These are phyloP conservation scores for Pammene fasciana DNA, from an alignment of 2,888 invertebrate species.

Conservation along the genomic window DNA sequence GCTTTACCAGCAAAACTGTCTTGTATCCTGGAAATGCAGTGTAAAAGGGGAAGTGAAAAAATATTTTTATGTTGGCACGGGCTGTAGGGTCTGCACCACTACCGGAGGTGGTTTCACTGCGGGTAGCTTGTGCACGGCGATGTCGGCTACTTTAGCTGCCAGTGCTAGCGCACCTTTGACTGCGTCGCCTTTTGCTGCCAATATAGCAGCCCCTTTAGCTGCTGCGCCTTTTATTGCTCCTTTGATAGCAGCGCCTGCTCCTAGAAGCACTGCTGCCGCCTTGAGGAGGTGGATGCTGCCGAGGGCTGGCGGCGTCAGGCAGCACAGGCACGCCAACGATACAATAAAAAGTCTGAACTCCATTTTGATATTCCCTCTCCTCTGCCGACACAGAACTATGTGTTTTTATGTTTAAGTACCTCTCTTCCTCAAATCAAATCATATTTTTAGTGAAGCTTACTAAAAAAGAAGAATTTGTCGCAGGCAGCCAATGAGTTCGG, in stretches of 20 bases:
- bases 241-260: conserved; percentile 44
- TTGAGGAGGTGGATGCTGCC: conserved; percentile 49
- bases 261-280: conserved; percentile 43
- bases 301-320: conserved; percentile 52
- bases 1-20: too few relatives aligned
- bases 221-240: conserved; percentile 42
- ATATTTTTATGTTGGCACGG: too few relatives aligned
- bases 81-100: neutral
- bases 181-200: conserved; percentile 43
- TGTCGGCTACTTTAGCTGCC: conserved; percentile 35
- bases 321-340: conserved; percentile 60
- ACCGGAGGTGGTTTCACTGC: conserved; percentile 14
- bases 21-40: too few relatives aligned
- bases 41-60: too few relatives aligned
- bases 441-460: neutral
- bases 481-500: conserved; percentile 2
- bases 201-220: conserved; percentile 42
- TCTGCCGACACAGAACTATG: too few relatives aligned
- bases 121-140: conserved; percentile 31
- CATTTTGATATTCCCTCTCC: too few relatives aligned
- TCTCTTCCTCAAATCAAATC: neutral
- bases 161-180: conserved; percentile 33
- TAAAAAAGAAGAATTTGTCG: conserved; percentile 5
- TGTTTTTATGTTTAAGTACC: too few relatives aligned
- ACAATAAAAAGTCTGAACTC: too few relatives aligned